Percentiles rank a stretch among this genome's conserved stretches.
Conservation (phyloP, 2,888 invertebrate species). For the Bugula neritina region DNA sequence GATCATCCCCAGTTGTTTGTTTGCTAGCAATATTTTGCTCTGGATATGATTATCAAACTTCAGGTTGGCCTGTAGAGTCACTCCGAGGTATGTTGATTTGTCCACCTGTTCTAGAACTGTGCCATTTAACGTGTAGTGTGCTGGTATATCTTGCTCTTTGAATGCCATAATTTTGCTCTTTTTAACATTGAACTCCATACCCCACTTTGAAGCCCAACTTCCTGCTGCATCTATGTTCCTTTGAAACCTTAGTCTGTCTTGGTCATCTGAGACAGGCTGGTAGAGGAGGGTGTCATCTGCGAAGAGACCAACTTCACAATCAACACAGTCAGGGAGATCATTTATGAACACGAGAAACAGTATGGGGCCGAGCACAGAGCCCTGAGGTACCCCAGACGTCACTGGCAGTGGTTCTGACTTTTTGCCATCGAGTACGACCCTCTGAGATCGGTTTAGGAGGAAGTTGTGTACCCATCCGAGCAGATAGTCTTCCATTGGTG, state of each 20-base stretch:
- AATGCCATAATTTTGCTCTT: constrained; percentile 28
- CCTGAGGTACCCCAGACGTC: constrained; percentile 32
- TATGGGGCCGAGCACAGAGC: constrained; percentile 32
- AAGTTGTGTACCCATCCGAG: not conserved
- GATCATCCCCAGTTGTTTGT: not conserved
- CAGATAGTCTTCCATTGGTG: not conserved
- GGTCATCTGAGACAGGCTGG: constrained; percentile 17
- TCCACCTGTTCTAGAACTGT: not conserved
- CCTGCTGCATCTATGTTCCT: not conserved
- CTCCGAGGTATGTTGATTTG: not conserved
- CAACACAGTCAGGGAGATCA: constrained; percentile 31
- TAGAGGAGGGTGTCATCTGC: constrained; percentile 33
- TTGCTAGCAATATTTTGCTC: too few relatives aligned
- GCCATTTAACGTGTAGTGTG: not conserved
- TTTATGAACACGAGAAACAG: constrained; percentile 34
- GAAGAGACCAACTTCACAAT: constrained; percentile 29
- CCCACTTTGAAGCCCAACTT: not conserved
- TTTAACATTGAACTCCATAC: not conserved
- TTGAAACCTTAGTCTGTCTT: constrained; percentile 26
- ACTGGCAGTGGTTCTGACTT: constrained; percentile 27
- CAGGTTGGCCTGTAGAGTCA: too few relatives aligned
- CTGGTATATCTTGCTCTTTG: not conserved
- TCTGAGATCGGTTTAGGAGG: not conserved
- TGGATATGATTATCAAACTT: too few relatives aligned
- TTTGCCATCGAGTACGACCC: not conserved